phyloP scores from a whole-genome alignment of 2,888 invertebrate species.

The Tiliacea citrago region DNA sequence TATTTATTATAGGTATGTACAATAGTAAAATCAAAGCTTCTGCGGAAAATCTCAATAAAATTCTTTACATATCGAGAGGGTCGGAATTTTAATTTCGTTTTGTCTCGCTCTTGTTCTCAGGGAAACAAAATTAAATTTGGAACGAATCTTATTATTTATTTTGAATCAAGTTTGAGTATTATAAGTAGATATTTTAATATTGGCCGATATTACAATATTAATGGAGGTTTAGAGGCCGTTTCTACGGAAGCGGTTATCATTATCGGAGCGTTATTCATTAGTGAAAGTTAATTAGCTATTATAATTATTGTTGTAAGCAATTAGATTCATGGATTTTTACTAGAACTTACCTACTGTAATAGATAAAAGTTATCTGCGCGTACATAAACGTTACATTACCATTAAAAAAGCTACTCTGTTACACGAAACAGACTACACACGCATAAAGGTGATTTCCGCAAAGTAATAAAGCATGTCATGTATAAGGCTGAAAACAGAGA shows the following conservation, averaged over 20 bases:
- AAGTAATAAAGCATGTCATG: constrained; percentile 27
- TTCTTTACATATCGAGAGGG: constrained; percentile 40
- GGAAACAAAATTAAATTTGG: constrained; percentile 49
- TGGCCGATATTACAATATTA: background rate
- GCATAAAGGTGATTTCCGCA: constrained; percentile 26
- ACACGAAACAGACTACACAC: constrained; percentile 51
- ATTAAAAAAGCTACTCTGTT: constrained; percentile 36
- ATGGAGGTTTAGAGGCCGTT: background rate
- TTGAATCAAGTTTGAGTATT: constrained; percentile 12
- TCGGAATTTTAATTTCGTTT: constrained; percentile 55
- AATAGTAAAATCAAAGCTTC: constrained; percentile 25
- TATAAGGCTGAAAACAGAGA: constrained; percentile 3
- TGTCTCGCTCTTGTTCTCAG: constrained; percentile 37
- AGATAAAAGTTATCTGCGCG: constrained; percentile 8
- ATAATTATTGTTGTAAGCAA: background rate
- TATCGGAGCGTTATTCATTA: background rate
- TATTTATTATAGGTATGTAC: constrained; percentile 28
- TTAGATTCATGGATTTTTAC: constrained; percentile 11
- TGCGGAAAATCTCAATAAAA: constrained; percentile 47
- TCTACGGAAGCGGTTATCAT: background rate
- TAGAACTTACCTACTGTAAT: background rate
- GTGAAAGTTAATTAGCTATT: background rate
- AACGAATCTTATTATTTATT: constrained; percentile 30
- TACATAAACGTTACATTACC: constrained; percentile 31
- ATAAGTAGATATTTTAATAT: no score